phyloP scores from a whole-genome alignment of 2,888 invertebrate species.

The Drosophila conformis region DNA sequence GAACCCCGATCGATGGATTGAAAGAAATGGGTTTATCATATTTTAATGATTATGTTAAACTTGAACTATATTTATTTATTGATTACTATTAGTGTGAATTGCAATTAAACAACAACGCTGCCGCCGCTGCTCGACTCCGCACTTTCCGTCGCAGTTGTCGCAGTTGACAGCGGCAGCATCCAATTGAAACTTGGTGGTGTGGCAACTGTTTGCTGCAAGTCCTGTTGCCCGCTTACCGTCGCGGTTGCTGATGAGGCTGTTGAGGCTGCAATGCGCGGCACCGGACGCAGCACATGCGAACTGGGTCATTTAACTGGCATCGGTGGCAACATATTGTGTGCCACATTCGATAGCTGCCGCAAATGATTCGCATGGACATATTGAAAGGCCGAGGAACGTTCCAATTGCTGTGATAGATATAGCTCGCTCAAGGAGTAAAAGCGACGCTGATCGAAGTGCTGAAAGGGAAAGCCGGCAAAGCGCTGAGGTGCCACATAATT shows the following conservation, averaged over 20 bases:
- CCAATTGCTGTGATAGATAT: conserved; percentile 83
- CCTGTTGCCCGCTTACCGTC: conserved; percentile 26
- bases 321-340: conserved; percentile 68
- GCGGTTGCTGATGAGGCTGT: conserved; percentile 21
- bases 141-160: neutral
- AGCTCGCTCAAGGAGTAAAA: conserved; percentile 84
- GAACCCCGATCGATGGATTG: neutral
- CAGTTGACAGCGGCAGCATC: conserved; percentile 45
- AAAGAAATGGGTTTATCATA: neutral
- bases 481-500: conserved; percentile 64
- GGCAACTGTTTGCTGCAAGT: conserved; percentile 32
- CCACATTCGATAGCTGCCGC: conserved; percentile 72
- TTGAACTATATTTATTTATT: conserved; percentile 57
- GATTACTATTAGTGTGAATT: conserved; percentile 39
- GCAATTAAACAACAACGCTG: conserved; percentile 55
- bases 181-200: conserved; percentile 53
- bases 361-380: conserved; percentile 83
- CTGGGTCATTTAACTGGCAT: conserved; percentile 84
- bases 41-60: conserved; percentile 50
- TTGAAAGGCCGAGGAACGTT: conserved; percentile 84
- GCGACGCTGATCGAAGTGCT: conserved; percentile 82
- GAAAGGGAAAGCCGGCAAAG: conserved; percentile 79
- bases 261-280: conserved; percentile 82
- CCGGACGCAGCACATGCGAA: conserved; percentile 82
- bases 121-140: conserved; percentile 12